A percentile compares a stretch with the other conserved stretches of the same genome.
phyloP scores from a whole-genome alignment of 2,113 vertebrate genomes.

The Callaeas wilsoni region DNA sequence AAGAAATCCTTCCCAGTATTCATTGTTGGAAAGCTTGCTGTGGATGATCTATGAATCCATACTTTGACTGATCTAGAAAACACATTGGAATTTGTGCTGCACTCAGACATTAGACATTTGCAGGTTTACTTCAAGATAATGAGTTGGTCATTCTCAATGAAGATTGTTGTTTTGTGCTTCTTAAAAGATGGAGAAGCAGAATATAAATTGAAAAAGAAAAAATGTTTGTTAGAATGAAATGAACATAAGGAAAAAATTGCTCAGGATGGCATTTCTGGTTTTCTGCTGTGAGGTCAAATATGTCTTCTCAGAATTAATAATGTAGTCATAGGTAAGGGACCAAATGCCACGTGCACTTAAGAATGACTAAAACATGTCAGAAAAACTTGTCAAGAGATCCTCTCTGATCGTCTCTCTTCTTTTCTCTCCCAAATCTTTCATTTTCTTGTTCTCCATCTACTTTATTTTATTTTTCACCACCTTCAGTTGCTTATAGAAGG shows the following conservation, averaged over 20 bases:
- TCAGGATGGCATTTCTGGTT: neutral
- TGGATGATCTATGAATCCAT: neutral
- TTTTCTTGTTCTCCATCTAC: neutral
- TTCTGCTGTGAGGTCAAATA: neutral
- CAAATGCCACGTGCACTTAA: neutral
- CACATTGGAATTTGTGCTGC: neutral
- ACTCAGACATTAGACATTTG: neutral
- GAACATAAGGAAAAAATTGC: neutral
- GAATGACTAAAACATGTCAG: neutral
- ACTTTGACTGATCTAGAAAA: neutral
- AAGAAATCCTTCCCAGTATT: neutral
- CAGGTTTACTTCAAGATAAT: neutral
- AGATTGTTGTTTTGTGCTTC: neutral
- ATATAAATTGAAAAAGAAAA: neutral
- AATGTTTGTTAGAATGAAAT: neutral
- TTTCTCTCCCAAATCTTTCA: neutral
- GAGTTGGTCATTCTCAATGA: neutral
- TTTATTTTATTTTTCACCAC: neutral
- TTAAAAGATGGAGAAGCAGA: neutral
- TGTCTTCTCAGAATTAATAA: neutral
- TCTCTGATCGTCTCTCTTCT: neutral
- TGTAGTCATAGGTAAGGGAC: neutral
- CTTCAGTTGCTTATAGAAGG: neutral
- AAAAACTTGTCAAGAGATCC: neutral
- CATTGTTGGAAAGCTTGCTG: neutral